phyloP scores from a whole-genome alignment of 2,797 vertebrate genomes.

The Coilia nasus region DNA sequence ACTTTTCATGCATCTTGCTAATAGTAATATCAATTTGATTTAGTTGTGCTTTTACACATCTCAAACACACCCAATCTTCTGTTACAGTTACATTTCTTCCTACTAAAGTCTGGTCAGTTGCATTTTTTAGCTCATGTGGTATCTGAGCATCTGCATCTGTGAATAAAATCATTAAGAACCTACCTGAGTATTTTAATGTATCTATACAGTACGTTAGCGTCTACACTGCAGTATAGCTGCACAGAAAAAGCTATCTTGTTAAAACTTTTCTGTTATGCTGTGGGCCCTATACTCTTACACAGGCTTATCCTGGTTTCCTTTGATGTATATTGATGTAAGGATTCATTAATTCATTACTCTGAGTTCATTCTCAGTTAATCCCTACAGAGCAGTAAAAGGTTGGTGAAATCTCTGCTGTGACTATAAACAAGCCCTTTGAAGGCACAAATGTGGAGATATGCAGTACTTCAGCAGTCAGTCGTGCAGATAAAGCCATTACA shows the following conservation, averaged over 20 bases:
- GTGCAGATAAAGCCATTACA: no score
- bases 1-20: neutral
- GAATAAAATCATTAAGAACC: neutral
- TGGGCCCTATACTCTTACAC: neutral
- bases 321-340: constrained; percentile 10
- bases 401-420: neutral
- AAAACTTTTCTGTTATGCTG: neutral
- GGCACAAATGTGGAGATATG: no score
- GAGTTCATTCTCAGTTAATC: neutral
- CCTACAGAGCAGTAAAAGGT: neutral
- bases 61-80: neutral
- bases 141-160: neutral
- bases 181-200: neutral
- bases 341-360: neutral
- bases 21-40: neutral
- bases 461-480: no score
- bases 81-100: neutral
- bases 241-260: neutral
- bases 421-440: neutral
- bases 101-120: neutral
- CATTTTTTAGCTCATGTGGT: neutral
- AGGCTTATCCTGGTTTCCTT: neutral
- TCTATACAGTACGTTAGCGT: neutral
- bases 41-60: neutral
- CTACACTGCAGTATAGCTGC: neutral